Base-by-base conservation (phyloP, 2,113 vertebrate species). In the Larimichthys crocea region DNA sequence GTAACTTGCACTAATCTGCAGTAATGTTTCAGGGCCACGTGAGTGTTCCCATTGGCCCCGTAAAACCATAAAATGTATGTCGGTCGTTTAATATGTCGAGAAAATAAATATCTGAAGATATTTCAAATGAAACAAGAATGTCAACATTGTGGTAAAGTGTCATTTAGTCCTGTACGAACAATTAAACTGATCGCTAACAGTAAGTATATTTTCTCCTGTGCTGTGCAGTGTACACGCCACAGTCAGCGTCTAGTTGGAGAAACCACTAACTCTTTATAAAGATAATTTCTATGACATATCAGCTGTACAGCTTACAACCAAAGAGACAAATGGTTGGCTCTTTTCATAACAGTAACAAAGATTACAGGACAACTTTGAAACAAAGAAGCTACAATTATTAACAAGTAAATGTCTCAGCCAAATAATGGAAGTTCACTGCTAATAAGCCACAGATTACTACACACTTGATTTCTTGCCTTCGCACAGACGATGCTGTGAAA, bases 371-470 rank as follows among this genome's bases (percentile, higher is more conserved):
- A 11, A 14, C 35, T 76, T 24, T 50, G 50, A 65, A 64, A 48
- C 10, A 17, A 80, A 76, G 9, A 56, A 42, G 12, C 42, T 24
- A 69, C 29, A 19, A 68, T 35, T 26, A 14, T 40, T 40, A 67
- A 17, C 52, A 65, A 50, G 44, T n/a, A 62, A 77, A 83, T 0
- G 11, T 59, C 53, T 80, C 31, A 17, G 56, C 63, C 22, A 62
- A 69, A 24, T 44, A 53, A 31, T 5, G 20, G 26, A 19, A 57
- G 17, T 44, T 81, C 35, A 12, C 66, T 35, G 48, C 26, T 72
- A 68, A 82, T 79, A 40, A 82, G 68, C 49, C 49, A 31, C 42
- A 79, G 40, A 84, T 14, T 17, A 60, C 35, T 82, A 74, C 75
- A 74, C 75, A 79, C 50, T 81, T 60, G 35, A 74, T 82, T 75